A percentile compares a stretch with the other conserved stretches of the same genome.
phyloP scores from a whole-genome alignment of 1,140 invertebrate genomes.

The Drosophila serrata region DNA sequence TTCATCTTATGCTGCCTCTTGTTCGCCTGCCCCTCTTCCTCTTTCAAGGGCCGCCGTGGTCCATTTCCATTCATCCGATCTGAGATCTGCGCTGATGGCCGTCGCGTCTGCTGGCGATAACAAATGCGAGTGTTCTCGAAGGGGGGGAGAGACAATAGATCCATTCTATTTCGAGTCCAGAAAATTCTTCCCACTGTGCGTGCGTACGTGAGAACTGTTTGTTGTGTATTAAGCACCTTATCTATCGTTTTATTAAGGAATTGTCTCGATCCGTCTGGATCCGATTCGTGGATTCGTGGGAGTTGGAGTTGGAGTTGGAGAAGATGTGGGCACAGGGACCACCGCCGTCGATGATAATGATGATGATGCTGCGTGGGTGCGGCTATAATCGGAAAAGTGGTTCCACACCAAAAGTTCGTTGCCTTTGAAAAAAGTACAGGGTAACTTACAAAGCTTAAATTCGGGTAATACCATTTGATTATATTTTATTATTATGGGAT shows the following conservation, averaged over 20 bases:
- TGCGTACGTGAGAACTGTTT: slow-evolving; percentile 71
- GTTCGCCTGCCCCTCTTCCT: slow-evolving; percentile 22
- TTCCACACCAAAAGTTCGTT: slow-evolving; percentile 10
- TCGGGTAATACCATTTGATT: not conserved
- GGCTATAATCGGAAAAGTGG: slow-evolving; percentile 24
- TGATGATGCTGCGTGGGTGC: slow-evolving; percentile 22
- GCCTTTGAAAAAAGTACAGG: slow-evolving; percentile 9
- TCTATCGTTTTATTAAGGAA: slow-evolving; percentile 71
- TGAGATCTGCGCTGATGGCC: slow-evolving; percentile 58
- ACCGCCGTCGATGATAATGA: slow-evolving; percentile 15
- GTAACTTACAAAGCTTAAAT: not conserved
- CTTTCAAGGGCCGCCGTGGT: slow-evolving; percentile 62
- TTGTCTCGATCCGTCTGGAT: slow-evolving; percentile 48
- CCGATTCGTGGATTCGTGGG: slow-evolving; percentile 37
- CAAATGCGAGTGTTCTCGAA: slow-evolving; percentile 32
- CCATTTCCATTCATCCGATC: slow-evolving; percentile 68
- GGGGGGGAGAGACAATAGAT: slow-evolving; percentile 55
- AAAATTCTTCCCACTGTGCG: slow-evolving; percentile 26
- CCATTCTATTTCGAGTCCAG: slow-evolving; percentile 28
- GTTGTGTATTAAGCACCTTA: slow-evolving; percentile 72
- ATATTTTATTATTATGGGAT: no score
- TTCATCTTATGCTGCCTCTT: slow-evolving; percentile 55
- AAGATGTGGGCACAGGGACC: slow-evolving; percentile 34
- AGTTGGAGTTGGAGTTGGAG: slow-evolving; percentile 17
- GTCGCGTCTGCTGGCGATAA: slow-evolving; percentile 69